Evolutionary conservation across 1,140 invertebrate genomes (phyloP).

Genomic region (Scylla paramamosain): DNA sequence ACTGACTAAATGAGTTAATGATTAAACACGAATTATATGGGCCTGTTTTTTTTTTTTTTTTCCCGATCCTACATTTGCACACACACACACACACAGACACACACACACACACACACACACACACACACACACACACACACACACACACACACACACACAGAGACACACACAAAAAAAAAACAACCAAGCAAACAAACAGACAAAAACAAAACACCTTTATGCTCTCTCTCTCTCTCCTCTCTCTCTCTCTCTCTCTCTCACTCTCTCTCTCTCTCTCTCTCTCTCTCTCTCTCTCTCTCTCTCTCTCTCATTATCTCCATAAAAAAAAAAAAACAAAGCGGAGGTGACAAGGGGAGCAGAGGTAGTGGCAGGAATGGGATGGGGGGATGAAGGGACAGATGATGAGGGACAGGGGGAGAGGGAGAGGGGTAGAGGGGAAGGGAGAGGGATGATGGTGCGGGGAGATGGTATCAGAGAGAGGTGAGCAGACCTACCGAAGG

Average conservation of each 20-base stretch:
- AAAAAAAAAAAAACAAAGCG: constrained; percentile 14
- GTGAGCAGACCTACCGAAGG: not conserved
- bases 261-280: not conserved
- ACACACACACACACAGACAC: not conserved
- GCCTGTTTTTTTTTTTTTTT: not conserved
- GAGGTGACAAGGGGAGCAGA: not conserved
- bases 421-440: not conserved
- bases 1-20: no score
- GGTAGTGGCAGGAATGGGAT: not conserved
- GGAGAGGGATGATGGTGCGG: not conserved
- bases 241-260: not conserved
- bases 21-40: not conserved
- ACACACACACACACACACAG: no score
- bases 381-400: not conserved
- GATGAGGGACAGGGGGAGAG: not conserved
- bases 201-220: no score
- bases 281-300: not conserved
- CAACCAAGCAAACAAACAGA: no score
- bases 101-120: constrained; percentile 34
- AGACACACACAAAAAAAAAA: no score
- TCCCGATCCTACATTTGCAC: not conserved
- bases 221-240: not conserved
- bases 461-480: not conserved
- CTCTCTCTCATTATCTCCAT: no score
- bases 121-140: constrained; percentile 30